These are phyloP conservation scores for Phragmatobia fuliginosa DNA, from an alignment of 2,888 invertebrate species.

Conservation along the genomic window DNA sequence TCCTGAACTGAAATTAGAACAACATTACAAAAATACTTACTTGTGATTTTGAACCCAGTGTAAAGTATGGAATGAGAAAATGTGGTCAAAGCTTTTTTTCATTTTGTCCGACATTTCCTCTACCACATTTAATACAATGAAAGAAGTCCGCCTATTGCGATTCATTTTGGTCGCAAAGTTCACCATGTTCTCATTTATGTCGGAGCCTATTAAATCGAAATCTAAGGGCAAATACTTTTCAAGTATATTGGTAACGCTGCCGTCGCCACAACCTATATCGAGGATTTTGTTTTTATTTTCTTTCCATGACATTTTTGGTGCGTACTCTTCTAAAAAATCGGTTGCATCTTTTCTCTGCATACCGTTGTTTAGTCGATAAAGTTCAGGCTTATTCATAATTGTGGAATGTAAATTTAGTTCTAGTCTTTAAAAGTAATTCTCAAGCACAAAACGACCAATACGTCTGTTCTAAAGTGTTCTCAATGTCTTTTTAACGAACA, in stretches of 20 bases:
- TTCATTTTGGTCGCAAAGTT: background rate
- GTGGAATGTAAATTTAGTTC: background rate
- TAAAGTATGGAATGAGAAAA: background rate
- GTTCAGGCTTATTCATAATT: constrained; percentile 1
- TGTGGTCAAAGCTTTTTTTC: background rate
- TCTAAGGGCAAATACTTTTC: background rate
- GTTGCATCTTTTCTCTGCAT: background rate
- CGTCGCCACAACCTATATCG: background rate
- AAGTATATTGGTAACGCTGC: background rate
- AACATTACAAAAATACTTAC: background rate
- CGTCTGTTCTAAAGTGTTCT: background rate
- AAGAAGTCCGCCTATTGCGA: background rate
- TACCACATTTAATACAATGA: background rate
- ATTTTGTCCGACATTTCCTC: background rate
- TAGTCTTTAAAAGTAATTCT: background rate
- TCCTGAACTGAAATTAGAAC: background rate
- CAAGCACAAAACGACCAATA: background rate
- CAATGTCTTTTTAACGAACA: background rate
- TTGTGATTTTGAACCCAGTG: background rate
- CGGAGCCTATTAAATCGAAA: background rate
- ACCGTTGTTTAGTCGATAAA: constrained; percentile 1
- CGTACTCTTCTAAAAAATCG: background rate
- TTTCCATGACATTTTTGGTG: background rate
- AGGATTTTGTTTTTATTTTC: background rate
- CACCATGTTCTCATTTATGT: constrained; percentile 2